Conservation (phyloP, 2,888 invertebrate species). For the Bibio marci region DNA sequence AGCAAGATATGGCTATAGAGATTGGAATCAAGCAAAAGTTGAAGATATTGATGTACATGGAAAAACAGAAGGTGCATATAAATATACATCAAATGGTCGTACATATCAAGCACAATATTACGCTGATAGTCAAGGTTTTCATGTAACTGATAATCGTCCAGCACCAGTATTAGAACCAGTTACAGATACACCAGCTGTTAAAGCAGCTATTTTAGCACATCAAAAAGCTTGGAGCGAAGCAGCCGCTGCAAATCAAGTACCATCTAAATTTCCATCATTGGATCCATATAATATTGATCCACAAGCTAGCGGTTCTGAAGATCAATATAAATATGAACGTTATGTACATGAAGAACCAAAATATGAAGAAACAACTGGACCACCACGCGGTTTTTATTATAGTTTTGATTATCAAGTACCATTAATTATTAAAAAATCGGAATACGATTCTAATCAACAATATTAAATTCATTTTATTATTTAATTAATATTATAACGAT, state of each 20-base stretch:
- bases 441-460: background rate
- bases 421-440: conserved; percentile 22
- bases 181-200: conserved; percentile 52
- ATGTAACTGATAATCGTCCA: conserved; percentile 56
- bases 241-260: conserved; percentile 34
- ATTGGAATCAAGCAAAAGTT: conserved; percentile 55
- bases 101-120: conserved; percentile 46
- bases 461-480: too few relatives aligned
- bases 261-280: conserved; percentile 29
- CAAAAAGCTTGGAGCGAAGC: conserved; percentile 50
- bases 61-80: conserved; percentile 52
- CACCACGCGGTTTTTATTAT: conserved; percentile 56
- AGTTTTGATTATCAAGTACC: conserved; percentile 50
- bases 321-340: background rate
- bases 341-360: conserved; percentile 1
- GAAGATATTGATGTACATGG: conserved; percentile 51
- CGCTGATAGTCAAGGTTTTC: conserved; percentile 61
- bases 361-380: conserved; percentile 31
- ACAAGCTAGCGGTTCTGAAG: background rate
- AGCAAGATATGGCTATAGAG: conserved; percentile 53
- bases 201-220: conserved; percentile 49
- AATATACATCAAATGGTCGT: conserved; percentile 38
- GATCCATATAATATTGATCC: conserved; percentile 8
- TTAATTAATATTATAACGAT: too few relatives aligned
- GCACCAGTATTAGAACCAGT: conserved; percentile 41